Conservation (phyloP, 1,140 invertebrate genomes). For the Aleiodes sp. region DNA sequence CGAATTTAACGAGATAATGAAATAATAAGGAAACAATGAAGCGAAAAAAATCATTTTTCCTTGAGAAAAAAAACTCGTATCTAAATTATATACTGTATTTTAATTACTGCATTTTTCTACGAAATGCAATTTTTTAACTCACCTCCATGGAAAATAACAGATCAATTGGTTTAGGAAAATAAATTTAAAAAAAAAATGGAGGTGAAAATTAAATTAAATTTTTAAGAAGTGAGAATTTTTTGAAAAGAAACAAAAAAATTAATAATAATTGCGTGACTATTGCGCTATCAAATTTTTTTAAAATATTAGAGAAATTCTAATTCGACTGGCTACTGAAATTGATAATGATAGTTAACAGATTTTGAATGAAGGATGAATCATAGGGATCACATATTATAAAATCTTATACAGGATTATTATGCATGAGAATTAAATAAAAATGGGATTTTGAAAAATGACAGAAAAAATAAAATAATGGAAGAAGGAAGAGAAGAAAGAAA, state of each 20-base stretch:
- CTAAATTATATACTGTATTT: conserved; percentile 39
- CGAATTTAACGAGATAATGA: not conserved
- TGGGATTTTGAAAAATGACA: conserved; percentile 19
- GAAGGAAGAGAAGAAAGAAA: conserved; percentile 37
- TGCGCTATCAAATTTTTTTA: conserved; percentile 31
- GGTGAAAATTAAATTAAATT: not conserved
- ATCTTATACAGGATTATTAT: conserved; percentile 23
- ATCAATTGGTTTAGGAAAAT: conserved; percentile 15
- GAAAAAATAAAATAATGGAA: conserved; percentile 26
- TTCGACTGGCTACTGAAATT: conserved; percentile 57
- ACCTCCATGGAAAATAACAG: conserved; percentile 14
- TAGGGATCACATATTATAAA: conserved; percentile 11
- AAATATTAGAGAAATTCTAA: conserved; percentile 19
- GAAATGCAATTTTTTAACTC: conserved; percentile 28
- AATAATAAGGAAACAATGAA: conserved; percentile 24
- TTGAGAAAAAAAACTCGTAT: conserved; percentile 42
- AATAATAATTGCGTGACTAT: conserved; percentile 21
- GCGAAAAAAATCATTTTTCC: conserved; percentile 25
- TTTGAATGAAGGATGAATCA: conserved; percentile 48
- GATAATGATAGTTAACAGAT: conserved; percentile 63
- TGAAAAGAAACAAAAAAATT: not conserved
- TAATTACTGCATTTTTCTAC: conserved; percentile 36
- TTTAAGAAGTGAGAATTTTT: not conserved
- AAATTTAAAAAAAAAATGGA: conserved; percentile 24
- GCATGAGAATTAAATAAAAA: conserved; percentile 52